Percentiles rank a stretch among this genome's conserved stretches.
phyloP scores from a whole-genome alignment of 2,888 invertebrate species.

The Conomelus anceps region DNA sequence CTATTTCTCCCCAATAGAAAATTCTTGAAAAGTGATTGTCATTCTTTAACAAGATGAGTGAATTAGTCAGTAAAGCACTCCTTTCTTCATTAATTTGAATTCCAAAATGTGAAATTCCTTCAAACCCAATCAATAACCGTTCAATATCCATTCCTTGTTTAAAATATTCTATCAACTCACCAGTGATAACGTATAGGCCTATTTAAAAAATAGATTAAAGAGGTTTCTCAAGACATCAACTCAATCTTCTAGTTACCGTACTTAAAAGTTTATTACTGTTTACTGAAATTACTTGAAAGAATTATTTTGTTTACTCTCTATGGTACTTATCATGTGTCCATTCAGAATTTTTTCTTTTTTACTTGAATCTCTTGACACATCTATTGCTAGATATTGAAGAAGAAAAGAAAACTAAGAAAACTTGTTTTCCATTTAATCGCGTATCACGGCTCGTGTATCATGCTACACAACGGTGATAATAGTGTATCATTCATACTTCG shows the following conservation, averaged over 20 bases:
- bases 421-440: neutral
- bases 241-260: no score
- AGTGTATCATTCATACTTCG: neutral
- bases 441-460: neutral
- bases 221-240: no score
- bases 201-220: no score
- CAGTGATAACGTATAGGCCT: neutral
- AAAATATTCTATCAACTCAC: no score
- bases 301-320: no score
- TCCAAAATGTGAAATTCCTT: neutral
- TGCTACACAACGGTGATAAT: neutral
- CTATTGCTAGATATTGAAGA: neutral
- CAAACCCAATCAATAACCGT: neutral
- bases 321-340: neutral
- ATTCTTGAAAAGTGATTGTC: slow-evolving; percentile 77
- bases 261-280: no score
- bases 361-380: no score
- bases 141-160: neutral
- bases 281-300: no score
- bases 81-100: neutral
- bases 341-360: no score
- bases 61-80: slow-evolving; percentile 47
- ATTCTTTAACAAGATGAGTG: slow-evolving; percentile 67
- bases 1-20: slow-evolving; percentile 81
- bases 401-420: neutral